Evolutionary conservation across 2,888 invertebrate genomes (phyloP), one percentile per base, ranked within the genome.

Genomic region (Drosophila atripex): DNA sequence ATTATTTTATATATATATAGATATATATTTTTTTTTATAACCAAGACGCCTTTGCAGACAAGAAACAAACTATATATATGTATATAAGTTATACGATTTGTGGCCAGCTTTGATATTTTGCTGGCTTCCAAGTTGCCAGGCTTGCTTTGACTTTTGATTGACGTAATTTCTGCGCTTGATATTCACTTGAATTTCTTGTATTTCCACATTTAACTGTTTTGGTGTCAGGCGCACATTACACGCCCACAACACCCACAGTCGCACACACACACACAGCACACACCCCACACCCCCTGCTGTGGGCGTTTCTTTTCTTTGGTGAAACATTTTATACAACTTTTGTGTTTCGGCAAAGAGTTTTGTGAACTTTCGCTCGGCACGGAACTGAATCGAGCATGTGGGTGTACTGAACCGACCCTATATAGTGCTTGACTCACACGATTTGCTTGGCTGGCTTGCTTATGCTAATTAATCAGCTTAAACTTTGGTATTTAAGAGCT

Each of bases 101-200:
- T 70, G 70, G 65, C 65, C 51, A 64, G 66, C 53, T 69, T 59
- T 56, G 71, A 59, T 60, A 28, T 70, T 46, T 61, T 65, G 38
- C 56, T 65, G 52, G 66, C 64, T 66, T 57, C 72, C 68, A 64
- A 57, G 69, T 63, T 54, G 45, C 58, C 63, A 58, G 75, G 68
- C 43, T 38, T 78, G 82, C 71, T 80, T 79, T 75, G 86, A 82
- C 83, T 82, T 56, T 85, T 88, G 83, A 83, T 87, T 83, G 83
- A 83, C 83, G 83, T 87, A 84, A 84, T 84, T 86, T 83, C 88
- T 88, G 88, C 74, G 86, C 86, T 84, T 88, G 83, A 84, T 88
- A 86, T 88, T 86, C 88, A 83, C 57, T 87, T 83, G 83, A 83
- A 87, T 83, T 85, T 83, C 88, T 83, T 87, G 88, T 83, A 87